phyloP scores from a whole-genome alignment of 1,140 invertebrate species.

The Drosophila kohkoa region DNA sequence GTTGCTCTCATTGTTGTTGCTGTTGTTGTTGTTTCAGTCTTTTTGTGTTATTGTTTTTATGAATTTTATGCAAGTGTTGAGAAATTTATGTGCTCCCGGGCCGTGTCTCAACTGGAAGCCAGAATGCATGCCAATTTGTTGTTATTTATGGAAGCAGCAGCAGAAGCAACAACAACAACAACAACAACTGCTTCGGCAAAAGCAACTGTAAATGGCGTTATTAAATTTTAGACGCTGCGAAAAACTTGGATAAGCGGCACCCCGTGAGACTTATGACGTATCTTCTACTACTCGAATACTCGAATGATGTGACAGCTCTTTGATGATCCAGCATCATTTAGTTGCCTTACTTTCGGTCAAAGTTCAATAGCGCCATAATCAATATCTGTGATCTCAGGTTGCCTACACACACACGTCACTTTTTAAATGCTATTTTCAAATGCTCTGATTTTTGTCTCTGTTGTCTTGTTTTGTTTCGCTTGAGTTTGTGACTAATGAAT shows the following conservation, averaged over 20 bases:
- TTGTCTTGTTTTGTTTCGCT: background rate
- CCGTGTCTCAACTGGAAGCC: conserved; percentile 57
- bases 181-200: conserved; percentile 16
- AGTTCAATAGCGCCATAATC: conserved; percentile 66
- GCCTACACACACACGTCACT: conserved; percentile 22
- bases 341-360: conserved; percentile 35
- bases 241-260: conserved; percentile 35
- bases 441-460: conserved; percentile 6
- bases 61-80: conserved; percentile 80
- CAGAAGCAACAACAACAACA: conserved; percentile 37
- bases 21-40: conserved; percentile 15
- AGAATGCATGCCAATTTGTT: conserved; percentile 78
- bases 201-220: conserved; percentile 51
- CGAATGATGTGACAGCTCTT: conserved; percentile 23
- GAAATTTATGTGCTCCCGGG: conserved; percentile 74
- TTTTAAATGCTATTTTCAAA: conserved; percentile 35
- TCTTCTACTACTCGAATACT: background rate
- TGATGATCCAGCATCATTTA: conserved; percentile 17
- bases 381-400: conserved; percentile 45
- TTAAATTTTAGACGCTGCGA: conserved; percentile 64
- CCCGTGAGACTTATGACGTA: conserved; percentile 4
- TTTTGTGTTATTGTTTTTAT: conserved; percentile 69
- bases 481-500: conserved; percentile 68
- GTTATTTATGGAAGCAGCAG: conserved; percentile 67
- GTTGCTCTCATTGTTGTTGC: conserved; percentile 52